Percentiles rank a stretch among this genome's conserved stretches.
phyloP scores from a whole-genome alignment of 2,888 invertebrate species.

The Chironomus riparius region DNA sequence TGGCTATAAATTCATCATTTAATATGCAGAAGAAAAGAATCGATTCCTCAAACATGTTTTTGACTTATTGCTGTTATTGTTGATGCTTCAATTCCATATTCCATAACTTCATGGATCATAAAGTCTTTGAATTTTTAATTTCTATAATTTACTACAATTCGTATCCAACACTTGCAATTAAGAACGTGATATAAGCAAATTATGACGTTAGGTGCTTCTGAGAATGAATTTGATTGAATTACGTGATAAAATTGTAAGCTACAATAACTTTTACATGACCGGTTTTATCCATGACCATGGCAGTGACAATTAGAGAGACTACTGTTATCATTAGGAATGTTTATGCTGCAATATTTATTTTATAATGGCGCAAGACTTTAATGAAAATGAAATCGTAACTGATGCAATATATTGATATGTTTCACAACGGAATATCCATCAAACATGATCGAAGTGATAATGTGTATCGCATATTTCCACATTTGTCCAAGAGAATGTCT shows the following conservation, averaged over 20 bases:
- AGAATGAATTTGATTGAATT: too few species aligned
- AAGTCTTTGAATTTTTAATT: not conserved
- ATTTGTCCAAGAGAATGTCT: too few species aligned
- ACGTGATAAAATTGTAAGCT: too few species aligned
- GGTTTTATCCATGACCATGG: not conserved
- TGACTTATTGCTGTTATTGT: not conserved
- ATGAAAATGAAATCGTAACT: not conserved
- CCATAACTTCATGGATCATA: not conserved
- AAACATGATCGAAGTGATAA: too few species aligned
- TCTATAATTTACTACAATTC: not conserved
- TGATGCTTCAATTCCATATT: too few species aligned
- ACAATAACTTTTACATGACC: too few species aligned
- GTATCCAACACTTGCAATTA: not conserved
- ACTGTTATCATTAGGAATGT: not conserved
- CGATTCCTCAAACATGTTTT: not conserved
- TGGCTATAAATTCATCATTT: not conserved
- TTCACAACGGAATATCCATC: too few species aligned
- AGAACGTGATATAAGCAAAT: too few species aligned
- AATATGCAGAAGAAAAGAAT: not conserved
- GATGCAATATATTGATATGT: too few species aligned
- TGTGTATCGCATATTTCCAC: too few species aligned
- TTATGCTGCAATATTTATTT: too few species aligned
- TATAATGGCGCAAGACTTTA: not conserved
- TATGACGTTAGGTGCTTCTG: too few species aligned
- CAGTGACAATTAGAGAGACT: not conserved